These are phyloP conservation scores for Drosophila aff. DNA, from an alignment of 1,140 invertebrate species.

Conservation along the genomic window DNA sequence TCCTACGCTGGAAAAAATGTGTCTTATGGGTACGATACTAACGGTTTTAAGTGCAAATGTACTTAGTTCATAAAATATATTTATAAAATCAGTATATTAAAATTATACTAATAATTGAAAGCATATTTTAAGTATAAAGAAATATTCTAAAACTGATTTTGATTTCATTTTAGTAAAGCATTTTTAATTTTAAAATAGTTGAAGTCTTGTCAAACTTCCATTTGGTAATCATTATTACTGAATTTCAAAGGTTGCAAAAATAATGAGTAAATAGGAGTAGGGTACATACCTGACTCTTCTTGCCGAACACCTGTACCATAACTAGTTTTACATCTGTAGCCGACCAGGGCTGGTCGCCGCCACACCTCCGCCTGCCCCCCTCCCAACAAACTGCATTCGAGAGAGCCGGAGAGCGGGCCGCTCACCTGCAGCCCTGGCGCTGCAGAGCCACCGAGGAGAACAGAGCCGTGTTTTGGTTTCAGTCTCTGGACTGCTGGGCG, in stretches of 20 bases:
- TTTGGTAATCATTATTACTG: too few species aligned
- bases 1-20: slow-evolving; percentile 41
- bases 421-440: slow-evolving; percentile 55
- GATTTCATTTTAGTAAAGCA: neutral
- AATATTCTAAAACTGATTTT: neutral
- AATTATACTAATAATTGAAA: too few species aligned
- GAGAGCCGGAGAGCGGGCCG: slow-evolving; percentile 10
- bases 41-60: slow-evolving; percentile 7
- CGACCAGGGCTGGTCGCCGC: slow-evolving; percentile 53
- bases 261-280: neutral
- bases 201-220: too few species aligned
- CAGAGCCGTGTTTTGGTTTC: slow-evolving; percentile 61
- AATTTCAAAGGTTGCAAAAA: neutral
- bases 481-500: slow-evolving; percentile 68
- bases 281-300: neutral
- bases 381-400: slow-evolving; percentile 41
- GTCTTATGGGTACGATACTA: neutral
- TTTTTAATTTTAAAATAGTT: too few species aligned
- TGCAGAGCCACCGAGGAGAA: slow-evolving; percentile 65
- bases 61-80: neutral
- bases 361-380: slow-evolving; percentile 8
- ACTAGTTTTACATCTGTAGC: slow-evolving; percentile 72
- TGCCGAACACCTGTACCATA: slow-evolving; percentile 43
- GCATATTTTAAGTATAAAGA: neutral
- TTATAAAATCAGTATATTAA: neutral